Evolutionary conservation across 2,888 invertebrate species (phyloP), one percentile per base, ranked within the genome.

Genomic region (Tetheella fluctuosa): DNA sequence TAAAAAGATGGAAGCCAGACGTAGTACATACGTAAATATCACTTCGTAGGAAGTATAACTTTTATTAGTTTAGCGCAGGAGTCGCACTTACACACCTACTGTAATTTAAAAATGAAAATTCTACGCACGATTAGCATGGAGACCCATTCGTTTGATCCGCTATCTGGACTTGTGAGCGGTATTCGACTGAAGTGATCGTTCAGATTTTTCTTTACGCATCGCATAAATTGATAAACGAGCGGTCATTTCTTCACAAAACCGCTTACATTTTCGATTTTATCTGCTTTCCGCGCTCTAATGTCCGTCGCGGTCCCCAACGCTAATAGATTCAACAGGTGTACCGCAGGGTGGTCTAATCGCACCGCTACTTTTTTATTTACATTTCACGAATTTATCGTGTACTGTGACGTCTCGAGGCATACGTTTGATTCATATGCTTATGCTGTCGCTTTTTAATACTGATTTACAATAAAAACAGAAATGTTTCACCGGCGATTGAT

Each of bases 391-490:
- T 91, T 89, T 89, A 90, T 89, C 86, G 89, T 88, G 79, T 80
- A 83, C 84, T 89, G 83, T 84, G 89, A 90, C 90, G 89, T 91
- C 89, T 88, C 81, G 84, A 89, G 88, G 89, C 88, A 86, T 81
- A 77, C 82, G 83, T 86, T 89, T 91, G 92, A 92, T 91, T 91
- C 89, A 91, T 90, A 81, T 83, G 86, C 89, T 85, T 84, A 84
- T 86, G 83, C 86, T 89, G 90, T 91, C 90, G 86, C 91, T 89
- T 91, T 92, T 91, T 91, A 91, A 92, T 91, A 90, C 91, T 90
- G 91, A 91, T 93, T 91, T 90, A 92, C 91, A 92, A 92, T 91
- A 92, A 93, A 93, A 92, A 90, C 89, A 89, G 86, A 86, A 87
- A 83, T 83, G 89, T 88, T 86, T 84, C 86, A 87, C 85, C 85